phyloP scores from a whole-genome alignment of 2,797 vertebrate species.

The Australoheros facetus region DNA sequence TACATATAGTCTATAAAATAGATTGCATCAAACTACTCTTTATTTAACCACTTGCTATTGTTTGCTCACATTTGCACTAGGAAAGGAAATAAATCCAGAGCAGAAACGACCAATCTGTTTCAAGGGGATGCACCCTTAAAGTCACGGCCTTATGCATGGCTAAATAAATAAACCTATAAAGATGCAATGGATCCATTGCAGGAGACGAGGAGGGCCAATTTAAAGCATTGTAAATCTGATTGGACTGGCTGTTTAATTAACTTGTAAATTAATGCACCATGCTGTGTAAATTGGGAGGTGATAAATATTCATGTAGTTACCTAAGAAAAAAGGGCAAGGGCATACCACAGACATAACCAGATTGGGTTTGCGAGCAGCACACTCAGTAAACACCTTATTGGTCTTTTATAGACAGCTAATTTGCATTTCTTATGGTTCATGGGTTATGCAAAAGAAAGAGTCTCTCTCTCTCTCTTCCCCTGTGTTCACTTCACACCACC shows the following conservation, averaged over 20 bases:
- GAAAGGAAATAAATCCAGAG: neutral
- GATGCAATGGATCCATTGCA: slow-evolving; percentile 49
- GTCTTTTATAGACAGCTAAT: slow-evolving; percentile 73
- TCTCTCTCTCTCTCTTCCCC: slow-evolving; percentile 31
- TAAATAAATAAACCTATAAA: slow-evolving; percentile 64
- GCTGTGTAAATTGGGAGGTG: slow-evolving; percentile 69
- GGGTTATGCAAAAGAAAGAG: slow-evolving; percentile 49
- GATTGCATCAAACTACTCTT: neutral
- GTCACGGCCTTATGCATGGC: slow-evolving; percentile 4
- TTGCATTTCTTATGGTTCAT: slow-evolving; percentile 73
- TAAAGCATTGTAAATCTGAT: slow-evolving; percentile 73
- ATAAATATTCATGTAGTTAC: slow-evolving; percentile 77
- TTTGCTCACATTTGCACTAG: slow-evolving; percentile 2
- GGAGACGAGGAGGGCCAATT: slow-evolving; percentile 49
- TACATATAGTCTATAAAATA: neutral
- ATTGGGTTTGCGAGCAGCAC: slow-evolving; percentile 48
- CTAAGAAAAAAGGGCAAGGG: slow-evolving; percentile 69
- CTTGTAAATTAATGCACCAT: slow-evolving; percentile 78
- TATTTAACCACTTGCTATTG: slow-evolving; percentile 12
- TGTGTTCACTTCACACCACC: slow-evolving; percentile 35
- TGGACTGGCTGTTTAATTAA: slow-evolving; percentile 74
- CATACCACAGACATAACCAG: slow-evolving; percentile 49
- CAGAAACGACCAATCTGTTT: neutral
- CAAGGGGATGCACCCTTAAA: slow-evolving; percentile 2
- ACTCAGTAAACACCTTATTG: slow-evolving; percentile 56